A percentile compares a stretch with the other conserved stretches of the same genome.
Evolutionary conservation across 1,140 invertebrate species (phyloP).

Genomic region (Oreohelix idahoensis): DNA sequence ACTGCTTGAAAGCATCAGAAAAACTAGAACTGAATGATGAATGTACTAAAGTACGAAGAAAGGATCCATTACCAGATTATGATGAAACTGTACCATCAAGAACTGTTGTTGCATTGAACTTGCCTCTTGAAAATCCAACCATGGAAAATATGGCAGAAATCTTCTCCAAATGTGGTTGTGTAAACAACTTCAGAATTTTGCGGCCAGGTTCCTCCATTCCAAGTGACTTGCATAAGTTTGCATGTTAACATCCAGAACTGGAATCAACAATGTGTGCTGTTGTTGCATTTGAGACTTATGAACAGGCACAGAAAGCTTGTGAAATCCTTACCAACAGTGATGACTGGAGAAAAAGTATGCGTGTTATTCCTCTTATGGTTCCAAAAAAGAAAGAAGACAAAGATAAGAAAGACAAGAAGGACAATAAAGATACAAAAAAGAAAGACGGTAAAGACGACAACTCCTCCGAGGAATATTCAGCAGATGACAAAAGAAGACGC

Average conservation of each 20-base stretch:
- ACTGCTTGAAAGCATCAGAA: slow-evolving; percentile 82
- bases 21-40: slow-evolving; percentile 91
- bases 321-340: slow-evolving; percentile 73
- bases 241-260: slow-evolving; percentile 91
- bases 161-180: slow-evolving; percentile 89
- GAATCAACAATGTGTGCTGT: slow-evolving; percentile 86
- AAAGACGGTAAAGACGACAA: slow-evolving; percentile 37
- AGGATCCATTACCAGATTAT: slow-evolving; percentile 87
- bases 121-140: slow-evolving; percentile 86
- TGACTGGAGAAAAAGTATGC: slow-evolving; percentile 75
- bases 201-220: slow-evolving; percentile 89
- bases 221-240: slow-evolving; percentile 89
- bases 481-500: slow-evolving; percentile 61
- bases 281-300: slow-evolving; percentile 90
- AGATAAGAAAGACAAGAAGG: slow-evolving; percentile 50
- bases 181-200: slow-evolving; percentile 87
- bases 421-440: no score
- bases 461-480: slow-evolving; percentile 53
- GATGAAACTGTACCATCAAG: slow-evolving; percentile 92
- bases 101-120: slow-evolving; percentile 88
- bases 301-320: slow-evolving; percentile 85
- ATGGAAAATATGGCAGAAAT: slow-evolving; percentile 91
- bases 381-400: slow-evolving; percentile 64
- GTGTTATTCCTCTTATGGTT: slow-evolving; percentile 70
- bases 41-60: slow-evolving; percentile 90